Evolutionary conservation across 2,113 vertebrate species (phyloP).

Genomic region (Oncorhynchus keta): DNA sequence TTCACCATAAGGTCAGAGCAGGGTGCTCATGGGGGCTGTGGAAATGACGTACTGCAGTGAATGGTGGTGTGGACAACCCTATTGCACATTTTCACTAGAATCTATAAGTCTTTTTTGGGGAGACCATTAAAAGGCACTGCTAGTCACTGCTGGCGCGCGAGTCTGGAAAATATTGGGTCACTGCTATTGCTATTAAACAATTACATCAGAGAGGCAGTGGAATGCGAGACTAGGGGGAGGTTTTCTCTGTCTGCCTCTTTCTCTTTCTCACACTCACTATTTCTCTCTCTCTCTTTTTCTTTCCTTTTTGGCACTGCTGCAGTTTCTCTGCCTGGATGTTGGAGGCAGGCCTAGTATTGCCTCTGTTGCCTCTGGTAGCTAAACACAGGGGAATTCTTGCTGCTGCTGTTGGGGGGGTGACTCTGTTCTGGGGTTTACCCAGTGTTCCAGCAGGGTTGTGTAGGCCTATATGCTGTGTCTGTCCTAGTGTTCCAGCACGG

Average conservation of each 20-base stretch:
- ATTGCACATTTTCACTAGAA: conserved; percentile 29
- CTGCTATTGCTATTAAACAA: conserved; percentile 67
- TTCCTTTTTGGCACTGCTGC: neutral
- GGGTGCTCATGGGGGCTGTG: neutral
- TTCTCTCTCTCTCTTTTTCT: neutral
- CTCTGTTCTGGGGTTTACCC: conserved; percentile 30
- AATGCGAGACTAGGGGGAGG: conserved; percentile 49
- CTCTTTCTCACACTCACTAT: conserved; percentile 1
- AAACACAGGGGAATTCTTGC: conserved; percentile 49
- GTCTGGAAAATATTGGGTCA: conserved; percentile 73
- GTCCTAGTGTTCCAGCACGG: neutral
- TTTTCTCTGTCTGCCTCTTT: conserved; percentile 17
- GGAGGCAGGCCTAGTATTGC: conserved; percentile 41
- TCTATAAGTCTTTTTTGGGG: conserved; percentile 33
- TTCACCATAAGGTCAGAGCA: neutral
- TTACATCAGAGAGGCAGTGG: conserved; percentile 67
- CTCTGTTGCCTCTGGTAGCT: conserved; percentile 54
- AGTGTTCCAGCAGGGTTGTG: neutral
- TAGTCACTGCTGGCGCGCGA: conserved; percentile 63
- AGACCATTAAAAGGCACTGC: conserved; percentile 35
- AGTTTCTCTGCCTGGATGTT: conserved; percentile 31
- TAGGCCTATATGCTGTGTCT: neutral
- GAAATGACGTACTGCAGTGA: neutral
- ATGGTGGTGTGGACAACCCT: neutral
- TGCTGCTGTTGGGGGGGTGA: conserved; percentile 22